These are phyloP conservation scores for Diarsia brunnea DNA, from an alignment of 2,888 invertebrate genomes.

Conservation along the genomic window DNA sequence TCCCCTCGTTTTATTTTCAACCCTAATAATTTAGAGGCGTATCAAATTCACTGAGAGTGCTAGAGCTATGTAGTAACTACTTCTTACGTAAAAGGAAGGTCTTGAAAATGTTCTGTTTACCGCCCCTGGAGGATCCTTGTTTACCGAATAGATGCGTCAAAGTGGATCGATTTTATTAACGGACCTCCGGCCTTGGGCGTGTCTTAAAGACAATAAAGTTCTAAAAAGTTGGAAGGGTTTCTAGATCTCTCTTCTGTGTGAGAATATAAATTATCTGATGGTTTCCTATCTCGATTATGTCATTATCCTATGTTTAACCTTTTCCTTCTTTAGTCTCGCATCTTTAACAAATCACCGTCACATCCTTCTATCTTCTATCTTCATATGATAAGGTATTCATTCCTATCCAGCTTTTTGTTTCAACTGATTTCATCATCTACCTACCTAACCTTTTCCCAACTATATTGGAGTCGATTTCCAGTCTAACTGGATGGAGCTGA, in stretches of 20 bases:
- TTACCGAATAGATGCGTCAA: slow-evolving; percentile 41
- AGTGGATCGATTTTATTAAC: slow-evolving; percentile 46
- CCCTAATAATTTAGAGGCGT: slow-evolving; percentile 1
- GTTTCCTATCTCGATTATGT: not conserved
- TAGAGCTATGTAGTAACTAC: slow-evolving; percentile 5
- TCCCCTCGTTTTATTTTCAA: not conserved
- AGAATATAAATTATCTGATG: not conserved
- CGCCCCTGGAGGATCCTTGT: slow-evolving; percentile 37
- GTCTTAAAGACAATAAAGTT: slow-evolving; percentile 16
- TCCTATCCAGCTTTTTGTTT: not conserved
- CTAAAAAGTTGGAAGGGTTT: slow-evolving; percentile 19
- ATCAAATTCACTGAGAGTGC: slow-evolving; percentile 7
- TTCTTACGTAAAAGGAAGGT: slow-evolving; percentile 16
- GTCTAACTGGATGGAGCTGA: not conserved
- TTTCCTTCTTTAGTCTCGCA: not conserved
- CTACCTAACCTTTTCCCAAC: not conserved
- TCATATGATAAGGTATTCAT: too few species aligned
- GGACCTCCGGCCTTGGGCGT: slow-evolving; percentile 40
- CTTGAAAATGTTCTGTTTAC: slow-evolving; percentile 28
- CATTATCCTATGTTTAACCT: not conserved
- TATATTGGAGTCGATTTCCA: not conserved
- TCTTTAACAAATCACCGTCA: not conserved
- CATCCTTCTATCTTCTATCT: too few species aligned
- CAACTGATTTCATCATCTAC: not conserved
- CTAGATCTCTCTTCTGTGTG: not conserved